Base-by-base conservation (phyloP, 2,888 invertebrate species). In the Melanostoma mellinum region DNA sequence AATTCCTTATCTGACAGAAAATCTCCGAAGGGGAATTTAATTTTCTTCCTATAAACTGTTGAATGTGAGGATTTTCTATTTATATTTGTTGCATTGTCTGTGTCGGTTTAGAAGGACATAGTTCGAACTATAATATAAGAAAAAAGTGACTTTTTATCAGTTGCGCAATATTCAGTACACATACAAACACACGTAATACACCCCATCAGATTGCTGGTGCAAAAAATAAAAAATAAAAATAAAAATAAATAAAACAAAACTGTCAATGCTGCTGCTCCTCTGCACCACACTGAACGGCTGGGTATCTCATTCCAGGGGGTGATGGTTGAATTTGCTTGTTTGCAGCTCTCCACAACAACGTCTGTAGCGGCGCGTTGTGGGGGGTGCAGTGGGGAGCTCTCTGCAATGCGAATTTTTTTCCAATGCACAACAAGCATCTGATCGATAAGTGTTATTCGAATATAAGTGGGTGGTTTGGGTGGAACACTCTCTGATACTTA, bases 321-420 rank as follows among this genome's bases (percentile, higher is more conserved):
- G 61, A 38, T 20, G 36, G 20, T 61, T 46, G 6, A 53, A 53
- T 61, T 61, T 67, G 30, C 67, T 53, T 42, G 32, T 67, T 68
- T 76, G 48, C 53, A 61, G 55, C 20, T 20, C 20, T 60, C 53
- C 58, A 44, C 60, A 33, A 10, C 53, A 38, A 53, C 32, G 9
- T 40, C 50, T 8, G 30, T 8, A 3, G 9, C 3, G 3, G 33
- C 10, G n/a, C 1, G 35, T 35, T 32, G 6, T 9, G n/a, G n/a
- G 1, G 1, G 10, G 5, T 0, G 73, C 61, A 48, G 40, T 46
- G 60, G 67, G 68, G 46, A 52, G 40, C 44, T 58, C 68, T 63
- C 80, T 80, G 80, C 80, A 80, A 63, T 80, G 80, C 80, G 80
- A 80, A 35, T 60, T 75, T 80, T 53, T 76, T 75, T 56, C 68